Conservation (phyloP, 2,113 vertebrate species). For the Odocoileus hemionus region DNA sequence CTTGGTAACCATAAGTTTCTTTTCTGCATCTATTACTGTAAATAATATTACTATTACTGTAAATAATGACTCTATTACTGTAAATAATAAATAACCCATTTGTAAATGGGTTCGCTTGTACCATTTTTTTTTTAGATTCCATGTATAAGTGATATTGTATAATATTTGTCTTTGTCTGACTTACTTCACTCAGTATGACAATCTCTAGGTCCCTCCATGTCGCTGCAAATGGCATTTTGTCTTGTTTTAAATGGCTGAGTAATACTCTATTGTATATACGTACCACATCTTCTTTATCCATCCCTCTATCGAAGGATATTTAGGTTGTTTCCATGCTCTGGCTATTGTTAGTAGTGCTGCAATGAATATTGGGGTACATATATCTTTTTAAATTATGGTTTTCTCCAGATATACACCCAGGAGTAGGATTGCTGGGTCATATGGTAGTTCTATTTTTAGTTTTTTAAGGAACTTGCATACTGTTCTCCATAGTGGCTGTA, state of each 20-base stretch:
- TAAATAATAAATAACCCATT: neutral
- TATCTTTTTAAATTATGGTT: neutral
- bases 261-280: neutral
- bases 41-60: neutral
- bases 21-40: neutral
- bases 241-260: neutral
- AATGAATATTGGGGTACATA: neutral
- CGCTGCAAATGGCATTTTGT: neutral
- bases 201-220: neutral
- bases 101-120: neutral
- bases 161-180: neutral
- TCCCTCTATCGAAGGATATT: neutral
- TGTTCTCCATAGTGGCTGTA: neutral
- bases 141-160: neutral
- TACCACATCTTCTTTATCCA: neutral
- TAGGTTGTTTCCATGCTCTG: neutral
- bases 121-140: neutral
- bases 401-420: neutral
- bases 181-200: neutral
- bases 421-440: neutral
- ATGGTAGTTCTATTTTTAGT: neutral
- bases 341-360: neutral
- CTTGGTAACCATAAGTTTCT: neutral
- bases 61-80: neutral
- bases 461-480: neutral